phyloP scores from a whole-genome alignment of 2,797 vertebrate genomes.

The Eulemur coronatus region DNA sequence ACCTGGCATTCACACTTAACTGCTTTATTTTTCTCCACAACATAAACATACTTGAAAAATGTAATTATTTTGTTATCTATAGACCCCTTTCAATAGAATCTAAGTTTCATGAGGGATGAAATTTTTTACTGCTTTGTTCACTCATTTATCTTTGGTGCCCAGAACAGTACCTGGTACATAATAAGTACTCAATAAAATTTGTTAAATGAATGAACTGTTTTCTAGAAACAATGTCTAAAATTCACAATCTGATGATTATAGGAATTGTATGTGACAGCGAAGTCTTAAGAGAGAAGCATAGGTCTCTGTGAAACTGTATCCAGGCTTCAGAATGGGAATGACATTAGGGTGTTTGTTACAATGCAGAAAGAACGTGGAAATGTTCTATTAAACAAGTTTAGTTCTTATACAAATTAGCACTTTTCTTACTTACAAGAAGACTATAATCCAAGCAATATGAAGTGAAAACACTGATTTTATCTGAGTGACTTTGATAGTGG shows the following conservation, averaged over 20 bases:
- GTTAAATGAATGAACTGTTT: not conserved
- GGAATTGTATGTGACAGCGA: not conserved
- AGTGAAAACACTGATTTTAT: constrained; percentile 25
- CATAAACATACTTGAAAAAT: not conserved
- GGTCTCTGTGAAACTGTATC: not conserved
- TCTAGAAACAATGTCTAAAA: constrained; percentile 2
- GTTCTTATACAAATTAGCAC: not conserved
- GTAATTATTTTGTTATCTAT: not conserved
- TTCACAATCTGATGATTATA: not conserved
- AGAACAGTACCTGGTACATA: not conserved
- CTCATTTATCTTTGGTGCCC: not conserved
- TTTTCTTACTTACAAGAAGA: constrained; percentile 6
- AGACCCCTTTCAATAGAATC: not conserved
- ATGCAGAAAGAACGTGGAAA: not conserved
- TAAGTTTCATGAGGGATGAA: not conserved
- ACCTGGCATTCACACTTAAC: not conserved
- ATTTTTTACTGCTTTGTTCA: not conserved
- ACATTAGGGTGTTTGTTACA: not conserved
- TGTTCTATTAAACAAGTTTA: not conserved
- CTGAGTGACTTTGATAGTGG: not conserved
- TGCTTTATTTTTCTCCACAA: not conserved
- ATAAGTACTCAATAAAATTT: not conserved
- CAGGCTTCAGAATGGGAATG: not conserved
- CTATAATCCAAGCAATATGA: not conserved
- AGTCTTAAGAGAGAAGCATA: not conserved